Conservation (phyloP, 2,113 vertebrate genomes). For the Nesoenas mayeri region DNA sequence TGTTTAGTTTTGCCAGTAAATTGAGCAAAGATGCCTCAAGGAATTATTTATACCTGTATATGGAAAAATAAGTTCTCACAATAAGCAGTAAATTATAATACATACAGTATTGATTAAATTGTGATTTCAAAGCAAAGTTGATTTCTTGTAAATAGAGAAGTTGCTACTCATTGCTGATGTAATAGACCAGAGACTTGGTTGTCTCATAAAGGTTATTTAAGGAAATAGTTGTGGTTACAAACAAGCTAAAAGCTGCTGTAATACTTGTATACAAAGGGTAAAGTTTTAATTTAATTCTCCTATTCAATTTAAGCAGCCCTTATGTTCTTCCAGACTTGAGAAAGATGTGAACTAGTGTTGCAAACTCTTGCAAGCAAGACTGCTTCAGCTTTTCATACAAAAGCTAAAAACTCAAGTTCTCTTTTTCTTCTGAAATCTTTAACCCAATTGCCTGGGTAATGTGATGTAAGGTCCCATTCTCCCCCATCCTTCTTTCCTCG, state of each 20-base stretch:
- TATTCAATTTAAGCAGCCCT: neutral
- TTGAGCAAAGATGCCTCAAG: neutral
- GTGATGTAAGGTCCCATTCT: neutral
- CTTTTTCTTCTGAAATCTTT: slow-evolving; percentile 35
- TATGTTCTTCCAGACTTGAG: neutral
- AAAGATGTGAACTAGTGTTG: slow-evolving; percentile 14
- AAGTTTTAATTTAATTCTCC: neutral
- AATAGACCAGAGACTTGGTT: neutral
- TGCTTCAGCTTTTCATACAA: slow-evolving; percentile 9
- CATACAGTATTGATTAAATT: neutral
- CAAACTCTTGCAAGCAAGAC: slow-evolving; percentile 15
- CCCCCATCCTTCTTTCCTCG: accelerated
- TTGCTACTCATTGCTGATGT: neutral
- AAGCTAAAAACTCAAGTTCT: neutral
- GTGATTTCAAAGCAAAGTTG: neutral
- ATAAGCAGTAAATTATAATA: neutral
- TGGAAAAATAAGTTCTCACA: neutral
- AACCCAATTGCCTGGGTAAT: neutral
- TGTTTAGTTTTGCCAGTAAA: neutral
- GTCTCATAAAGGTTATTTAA: neutral
- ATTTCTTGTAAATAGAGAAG: neutral
- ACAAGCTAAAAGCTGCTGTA: neutral
- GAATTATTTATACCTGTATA: neutral
- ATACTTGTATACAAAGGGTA: neutral
- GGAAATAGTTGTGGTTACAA: slow-evolving; percentile 7